Base-by-base conservation (phyloP, 2,797 vertebrate genomes). In the Malacoraja senta region DNA sequence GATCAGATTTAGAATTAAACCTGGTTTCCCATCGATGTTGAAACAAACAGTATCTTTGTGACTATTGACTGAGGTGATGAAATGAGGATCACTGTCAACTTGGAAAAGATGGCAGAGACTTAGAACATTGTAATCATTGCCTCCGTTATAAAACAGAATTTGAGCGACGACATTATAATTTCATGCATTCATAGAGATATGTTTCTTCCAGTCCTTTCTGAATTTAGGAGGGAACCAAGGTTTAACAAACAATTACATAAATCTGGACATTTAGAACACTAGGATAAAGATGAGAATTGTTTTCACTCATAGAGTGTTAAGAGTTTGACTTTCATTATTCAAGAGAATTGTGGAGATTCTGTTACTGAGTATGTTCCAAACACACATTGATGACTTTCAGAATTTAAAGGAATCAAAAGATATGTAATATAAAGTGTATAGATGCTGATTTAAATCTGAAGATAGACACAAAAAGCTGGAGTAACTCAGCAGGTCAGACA, bases 51-150 rank as follows among this genome's bases (percentile, higher is more conserved):
- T 95, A 76, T 96, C 95, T 0, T 95, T 95, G 95, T 94, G 94
- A 38, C 95, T 94, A 58, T 96, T 96, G 88, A 98, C 95, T 32
- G 96, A 95, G 68, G 98, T 94, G 90, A 98, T 95, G 93, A 97
- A 94, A 63, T 97, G 95, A 93, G 97, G 96, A 94, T 97, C 94
- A 94, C 98, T 98, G 78, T 99, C 98, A 96, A 98, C 98, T 98
- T 95, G 63, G 93, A 93, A 95, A 71, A 38, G 29, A 71, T 76
- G 8, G 65, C 90, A 76, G 29, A 44, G 61, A 65, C 10, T 86
- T 84, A 84, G 26, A 84, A 58, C 24, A 88, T 53, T 88, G 9
- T 19, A 88, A 35, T 65, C n/a, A 88, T 88, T 65, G 0, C n/a
- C 84, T 65, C 13, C n/a, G 21, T 35, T 68, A 32, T 21, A 88